phyloP scores from a whole-genome alignment of 2,113 vertebrate species.

The Phoxinus phoxinus region DNA sequence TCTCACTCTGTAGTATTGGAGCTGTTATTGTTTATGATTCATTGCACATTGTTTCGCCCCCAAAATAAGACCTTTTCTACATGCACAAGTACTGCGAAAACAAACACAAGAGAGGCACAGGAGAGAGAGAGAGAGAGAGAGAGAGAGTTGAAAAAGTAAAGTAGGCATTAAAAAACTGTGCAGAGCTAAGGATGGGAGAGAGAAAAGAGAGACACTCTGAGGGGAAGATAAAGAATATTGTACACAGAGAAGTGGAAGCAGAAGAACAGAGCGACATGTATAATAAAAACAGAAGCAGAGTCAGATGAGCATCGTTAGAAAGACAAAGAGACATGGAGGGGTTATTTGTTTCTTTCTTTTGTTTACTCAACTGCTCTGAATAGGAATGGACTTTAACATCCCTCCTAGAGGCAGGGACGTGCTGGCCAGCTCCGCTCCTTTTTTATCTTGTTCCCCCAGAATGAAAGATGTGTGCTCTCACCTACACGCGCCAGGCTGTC shows the following conservation, averaged over 20 bases:
- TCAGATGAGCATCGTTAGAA: slow-evolving; percentile 29
- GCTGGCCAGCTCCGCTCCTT: background rate
- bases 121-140: slow-evolving; percentile 19
- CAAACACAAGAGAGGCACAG: background rate
- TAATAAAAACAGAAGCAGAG: slow-evolving; percentile 13
- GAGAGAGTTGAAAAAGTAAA: background rate
- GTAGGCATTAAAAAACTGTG: background rate
- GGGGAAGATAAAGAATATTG: background rate
- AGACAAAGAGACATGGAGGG: slow-evolving; percentile 11
- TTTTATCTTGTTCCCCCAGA: slow-evolving; percentile 24
- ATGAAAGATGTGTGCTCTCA: slow-evolving; percentile 18
- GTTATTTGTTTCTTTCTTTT: slow-evolving; percentile 23
- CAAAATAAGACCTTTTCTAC: slow-evolving; percentile 28
- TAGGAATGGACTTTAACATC: slow-evolving; percentile 21
- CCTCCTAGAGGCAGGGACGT: background rate
- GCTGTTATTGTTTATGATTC: slow-evolving; percentile 46
- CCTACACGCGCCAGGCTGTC: background rate
- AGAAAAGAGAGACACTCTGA: background rate
- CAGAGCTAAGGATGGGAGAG: background rate
- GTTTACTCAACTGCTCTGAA: slow-evolving; percentile 45
- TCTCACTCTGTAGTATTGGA: background rate
- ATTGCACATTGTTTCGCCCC: slow-evolving; percentile 24
- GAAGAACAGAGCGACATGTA: slow-evolving; percentile 17
- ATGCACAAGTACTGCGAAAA: background rate
- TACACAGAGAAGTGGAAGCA: slow-evolving; percentile 24